Base-by-base conservation (phyloP, 2,797 vertebrate genomes). In the Chelon auratus region DNA sequence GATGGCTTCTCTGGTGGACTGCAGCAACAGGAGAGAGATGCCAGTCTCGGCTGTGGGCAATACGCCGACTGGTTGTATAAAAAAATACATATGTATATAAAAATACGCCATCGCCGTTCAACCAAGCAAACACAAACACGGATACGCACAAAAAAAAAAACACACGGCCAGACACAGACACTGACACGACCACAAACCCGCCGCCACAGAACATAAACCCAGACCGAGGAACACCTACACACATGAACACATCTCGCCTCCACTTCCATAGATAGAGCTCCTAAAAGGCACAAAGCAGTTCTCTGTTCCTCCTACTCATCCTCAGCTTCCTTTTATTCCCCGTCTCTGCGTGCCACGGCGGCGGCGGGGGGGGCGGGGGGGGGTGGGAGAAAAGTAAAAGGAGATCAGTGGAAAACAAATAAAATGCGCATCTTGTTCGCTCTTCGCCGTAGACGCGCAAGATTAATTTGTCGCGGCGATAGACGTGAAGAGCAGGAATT, bases 231-330 rank as follows among this genome's bases (percentile, higher is more conserved):
- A 24, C 61, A 78, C 69, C 65, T 54, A 78, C 76, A 68, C 70
- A 73, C 50, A 69, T 67, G 55, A 63, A 72, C 62, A 76, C 53
- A 58, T 43, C 50, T 80, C 53, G 14, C 77, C 66, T 75, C 71
- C 73, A 78, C 78, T 68, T 86, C 81, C 71, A 73, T 80, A 75
- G 68, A 82, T 39, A 78, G 54, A 85, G 75, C 57, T 48, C 68
- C 70, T 58, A 53, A 79, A 77, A 74, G 68, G 72, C 73, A 91
- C 84, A 93, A 87, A 90, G 80, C 58, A 14, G 26, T 76, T 65
- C 83, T 84, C 69, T 88, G 82, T 88, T 87, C 81, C 57, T 67
- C 71, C 71, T 20, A 58, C 77, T 82, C 74, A 77, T 84, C 61
- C 76, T 63, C 43, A 45, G 75, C 78, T 77, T 81, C 71, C 68